Conservation (phyloP, 2,888 invertebrate genomes). For the Xylota sylvarum region DNA sequence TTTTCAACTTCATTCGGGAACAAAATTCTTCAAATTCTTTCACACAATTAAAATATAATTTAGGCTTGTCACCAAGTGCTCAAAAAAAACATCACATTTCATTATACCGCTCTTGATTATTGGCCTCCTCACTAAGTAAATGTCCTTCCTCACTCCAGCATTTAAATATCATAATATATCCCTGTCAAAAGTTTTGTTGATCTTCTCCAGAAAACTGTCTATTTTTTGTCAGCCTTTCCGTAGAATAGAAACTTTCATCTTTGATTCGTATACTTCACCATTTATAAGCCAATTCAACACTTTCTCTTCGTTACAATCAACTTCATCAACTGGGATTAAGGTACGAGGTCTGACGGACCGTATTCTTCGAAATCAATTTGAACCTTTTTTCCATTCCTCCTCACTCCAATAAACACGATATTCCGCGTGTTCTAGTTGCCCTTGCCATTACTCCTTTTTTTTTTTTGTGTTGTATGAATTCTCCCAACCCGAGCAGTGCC, state of each 20-base stretch:
- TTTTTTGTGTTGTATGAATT: background rate
- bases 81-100: no score
- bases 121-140: no score
- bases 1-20: no score
- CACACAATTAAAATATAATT: no score
- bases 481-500: background rate
- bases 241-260: background rate
- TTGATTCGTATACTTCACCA: constrained; percentile 1
- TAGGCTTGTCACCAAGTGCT: no score
- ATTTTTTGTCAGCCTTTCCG: background rate
- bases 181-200: constrained; percentile 1
- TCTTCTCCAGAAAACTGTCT: background rate
- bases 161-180: background rate
- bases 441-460: background rate
- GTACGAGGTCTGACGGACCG: background rate
- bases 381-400: constrained; percentile 28
- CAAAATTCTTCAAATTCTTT: no score
- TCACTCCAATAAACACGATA: constrained; percentile 16
- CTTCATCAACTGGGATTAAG: constrained; percentile 23
- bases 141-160: background rate
- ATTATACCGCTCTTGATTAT: no score
- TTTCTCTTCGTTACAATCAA: constrained; percentile 22
- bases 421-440: background rate
- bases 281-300: constrained; percentile 1
- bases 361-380: constrained; percentile 27